A percentile compares a stretch with the other conserved stretches of the same genome.
These are phyloP conservation scores for Rhinichthys osculus DNA, from an alignment of 2,797 vertebrate genomes.

Conservation along the genomic window DNA sequence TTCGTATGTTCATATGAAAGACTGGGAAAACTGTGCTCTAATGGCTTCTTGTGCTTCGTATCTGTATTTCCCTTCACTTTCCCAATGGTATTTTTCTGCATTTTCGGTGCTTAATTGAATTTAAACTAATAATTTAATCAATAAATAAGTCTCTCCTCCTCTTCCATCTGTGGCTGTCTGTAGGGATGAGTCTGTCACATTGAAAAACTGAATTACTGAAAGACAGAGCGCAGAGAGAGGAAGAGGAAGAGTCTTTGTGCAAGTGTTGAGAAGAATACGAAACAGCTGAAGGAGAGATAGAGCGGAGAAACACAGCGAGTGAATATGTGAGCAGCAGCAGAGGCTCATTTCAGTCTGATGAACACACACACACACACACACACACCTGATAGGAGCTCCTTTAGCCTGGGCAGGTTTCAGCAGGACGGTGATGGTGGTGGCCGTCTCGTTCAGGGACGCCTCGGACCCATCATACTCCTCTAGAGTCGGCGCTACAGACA, in stretches of 20 bases:
- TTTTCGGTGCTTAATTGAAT: not conserved
- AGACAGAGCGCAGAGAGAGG: conserved; percentile 22
- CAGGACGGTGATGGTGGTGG: conserved; percentile 96
- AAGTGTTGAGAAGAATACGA: not conserved
- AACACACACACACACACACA: not conserved
- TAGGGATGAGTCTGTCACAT: conserved; percentile 23
- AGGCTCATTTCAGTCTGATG: conserved; percentile 1
- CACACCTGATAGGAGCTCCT: conserved; percentile 94
- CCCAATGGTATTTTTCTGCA: not conserved
- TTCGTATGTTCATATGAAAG: too few relatives aligned
- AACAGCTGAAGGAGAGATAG: conserved; percentile 1
- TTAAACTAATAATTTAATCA: not conserved
- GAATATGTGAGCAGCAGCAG: not conserved
- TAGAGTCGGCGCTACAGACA: conserved; percentile 87
- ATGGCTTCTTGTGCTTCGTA: not conserved
- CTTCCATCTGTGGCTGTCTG: not conserved
- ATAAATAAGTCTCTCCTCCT: not conserved
- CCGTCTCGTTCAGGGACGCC: conserved; percentile 96
- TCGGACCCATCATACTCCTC: conserved; percentile 95
- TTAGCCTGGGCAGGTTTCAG: conserved; percentile 97
- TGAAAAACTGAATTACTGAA: conserved; percentile 66
- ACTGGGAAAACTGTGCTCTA: not conserved
- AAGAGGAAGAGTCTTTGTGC: conserved; percentile 14
- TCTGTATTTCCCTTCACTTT: not conserved
- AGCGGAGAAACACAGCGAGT: not conserved